A percentile compares a stretch with the other conserved stretches of the same genome.
Conservation (phyloP, 2,797 vertebrate species). For the Pangasius djambal region DNA sequence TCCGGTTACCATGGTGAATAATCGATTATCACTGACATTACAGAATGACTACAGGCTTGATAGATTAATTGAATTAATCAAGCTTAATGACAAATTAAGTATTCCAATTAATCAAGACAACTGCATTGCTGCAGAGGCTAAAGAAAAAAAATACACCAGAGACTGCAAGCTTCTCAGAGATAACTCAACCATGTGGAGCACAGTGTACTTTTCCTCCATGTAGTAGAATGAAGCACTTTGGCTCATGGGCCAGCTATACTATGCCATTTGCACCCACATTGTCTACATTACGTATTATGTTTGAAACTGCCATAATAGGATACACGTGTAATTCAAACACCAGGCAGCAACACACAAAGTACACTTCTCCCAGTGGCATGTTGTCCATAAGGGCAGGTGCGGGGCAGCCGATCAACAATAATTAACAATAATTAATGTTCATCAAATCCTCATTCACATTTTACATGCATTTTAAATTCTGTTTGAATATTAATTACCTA, state of each 20-base stretch:
- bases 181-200: slow-evolving; percentile 44
- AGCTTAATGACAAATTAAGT: slow-evolving; percentile 79
- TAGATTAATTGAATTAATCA: slow-evolving; percentile 78
- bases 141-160: slow-evolving; percentile 34
- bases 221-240: slow-evolving; percentile 18
- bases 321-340: background rate
- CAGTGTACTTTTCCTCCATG: slow-evolving; percentile 10
- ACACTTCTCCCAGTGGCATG: background rate
- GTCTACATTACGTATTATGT: background rate
- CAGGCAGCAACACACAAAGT: background rate
- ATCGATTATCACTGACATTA: slow-evolving; percentile 70
- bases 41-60: slow-evolving; percentile 69
- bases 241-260: background rate
- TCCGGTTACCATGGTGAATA: slow-evolving; percentile 70
- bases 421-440: background rate
- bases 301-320: background rate
- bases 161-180: slow-evolving; percentile 40
- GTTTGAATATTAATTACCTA: too few species aligned
- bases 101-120: slow-evolving; percentile 77
- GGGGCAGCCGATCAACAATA: background rate
- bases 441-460: background rate
- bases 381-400: background rate
- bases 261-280: background rate
- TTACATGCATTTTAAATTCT: background rate
- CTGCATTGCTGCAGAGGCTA: slow-evolving; percentile 57